Evolutionary conservation across 2,797 vertebrate species (phyloP).

Genomic region (Syndactyla subalaris): DNA sequence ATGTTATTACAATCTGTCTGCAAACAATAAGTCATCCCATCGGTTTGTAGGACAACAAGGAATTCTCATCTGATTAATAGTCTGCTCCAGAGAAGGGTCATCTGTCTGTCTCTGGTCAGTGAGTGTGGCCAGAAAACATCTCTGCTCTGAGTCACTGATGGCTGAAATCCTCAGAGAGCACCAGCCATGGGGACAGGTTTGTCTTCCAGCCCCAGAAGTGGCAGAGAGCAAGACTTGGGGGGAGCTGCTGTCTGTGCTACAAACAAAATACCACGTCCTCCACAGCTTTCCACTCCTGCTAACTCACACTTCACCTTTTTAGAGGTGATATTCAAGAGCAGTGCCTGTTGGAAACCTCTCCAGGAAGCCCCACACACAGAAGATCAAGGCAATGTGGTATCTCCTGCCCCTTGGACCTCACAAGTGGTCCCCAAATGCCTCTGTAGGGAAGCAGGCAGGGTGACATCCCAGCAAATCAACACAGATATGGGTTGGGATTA

Average conservation of each 20-base stretch:
- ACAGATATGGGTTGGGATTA: not conserved
- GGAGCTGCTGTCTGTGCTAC: not conserved
- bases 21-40: conserved; percentile 31
- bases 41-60: conserved; percentile 13
- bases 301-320: not conserved
- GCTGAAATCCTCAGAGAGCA: not conserved
- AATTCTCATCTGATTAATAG: not conserved
- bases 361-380: not conserved
- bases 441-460: not conserved
- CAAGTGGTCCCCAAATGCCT: not conserved
- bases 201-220: not conserved
- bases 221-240: not conserved
- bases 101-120: not conserved
- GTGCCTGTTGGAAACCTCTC: not conserved
- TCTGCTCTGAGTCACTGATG: not conserved
- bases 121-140: not conserved
- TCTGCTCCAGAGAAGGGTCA: not conserved
- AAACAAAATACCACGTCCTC: not conserved
- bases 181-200: fast-evolving
- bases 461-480: not conserved
- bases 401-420: not conserved
- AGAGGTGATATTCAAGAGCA: not conserved
- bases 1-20: conserved; percentile 55
- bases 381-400: not conserved
- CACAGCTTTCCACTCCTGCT: not conserved